Percentiles rank a stretch among this genome's conserved stretches.
Evolutionary conservation across 2,113 vertebrate species (phyloP).

Genomic region (Lipophrys pholis): DNA sequence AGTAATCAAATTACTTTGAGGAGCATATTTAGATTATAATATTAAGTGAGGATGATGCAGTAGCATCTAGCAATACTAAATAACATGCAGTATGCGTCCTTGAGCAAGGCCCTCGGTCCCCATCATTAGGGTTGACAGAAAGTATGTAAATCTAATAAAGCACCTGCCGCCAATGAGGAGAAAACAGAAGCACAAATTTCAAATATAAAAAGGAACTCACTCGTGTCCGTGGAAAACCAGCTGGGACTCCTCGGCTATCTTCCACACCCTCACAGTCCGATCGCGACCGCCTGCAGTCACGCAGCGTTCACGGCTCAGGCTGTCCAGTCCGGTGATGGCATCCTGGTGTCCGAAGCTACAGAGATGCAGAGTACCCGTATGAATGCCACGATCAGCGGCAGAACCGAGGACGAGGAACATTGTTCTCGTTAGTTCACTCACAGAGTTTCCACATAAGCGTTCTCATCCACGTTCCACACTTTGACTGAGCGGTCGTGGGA

Average conservation of each 20-base stretch:
- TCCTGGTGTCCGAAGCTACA: conserved; percentile 96
- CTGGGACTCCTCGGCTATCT: conserved; percentile 96
- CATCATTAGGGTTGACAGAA: too few relatives aligned
- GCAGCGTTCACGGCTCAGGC: conserved; percentile 93
- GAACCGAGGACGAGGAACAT: rapidly evolving
- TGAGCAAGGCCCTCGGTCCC: too few relatives aligned
- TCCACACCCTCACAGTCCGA: conserved; percentile 93
- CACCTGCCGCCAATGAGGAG: not conserved
- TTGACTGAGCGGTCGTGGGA: conserved; percentile 95
- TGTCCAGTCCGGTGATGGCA: conserved; percentile 89
- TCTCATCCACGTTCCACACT: conserved; percentile 97
- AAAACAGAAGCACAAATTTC: not conserved
- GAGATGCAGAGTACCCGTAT: not conserved
- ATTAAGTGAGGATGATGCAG: too few relatives aligned
- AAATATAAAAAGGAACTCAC: conserved; percentile 80
- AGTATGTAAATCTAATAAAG: not conserved
- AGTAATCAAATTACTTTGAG: too few relatives aligned
- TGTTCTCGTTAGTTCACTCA: conserved; percentile 76
- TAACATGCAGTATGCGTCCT: too few relatives aligned
- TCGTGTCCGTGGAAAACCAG: conserved; percentile 94
- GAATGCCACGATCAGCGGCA: not conserved
- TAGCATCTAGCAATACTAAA: too few relatives aligned
- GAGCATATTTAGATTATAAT: too few relatives aligned
- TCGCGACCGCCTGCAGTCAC: conserved; percentile 94
- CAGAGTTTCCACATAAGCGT: conserved; percentile 95